Evolutionary conservation across 2,888 invertebrate species (phyloP).

Genomic region (Anodontia alba): DNA sequence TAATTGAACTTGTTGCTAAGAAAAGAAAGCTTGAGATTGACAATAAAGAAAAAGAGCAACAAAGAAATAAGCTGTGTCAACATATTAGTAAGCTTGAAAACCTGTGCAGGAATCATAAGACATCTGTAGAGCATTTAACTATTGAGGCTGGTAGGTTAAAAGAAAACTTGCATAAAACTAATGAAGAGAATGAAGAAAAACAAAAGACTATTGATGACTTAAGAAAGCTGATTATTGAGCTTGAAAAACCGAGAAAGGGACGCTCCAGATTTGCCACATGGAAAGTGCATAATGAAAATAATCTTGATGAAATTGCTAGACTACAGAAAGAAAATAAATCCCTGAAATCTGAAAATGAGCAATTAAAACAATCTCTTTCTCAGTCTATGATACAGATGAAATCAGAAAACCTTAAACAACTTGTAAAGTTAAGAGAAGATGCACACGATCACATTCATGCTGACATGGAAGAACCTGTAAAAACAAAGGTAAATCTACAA

Average conservation of each 20-base stretch:
- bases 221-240: slow-evolving; percentile 59
- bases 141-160: slow-evolving; percentile 51
- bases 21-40: slow-evolving; percentile 54
- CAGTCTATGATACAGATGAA: slow-evolving; percentile 21
- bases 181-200: slow-evolving; percentile 57
- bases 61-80: slow-evolving; percentile 57
- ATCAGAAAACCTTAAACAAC: slow-evolving; percentile 57
- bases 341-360: slow-evolving; percentile 54
- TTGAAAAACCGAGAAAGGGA: slow-evolving; percentile 54
- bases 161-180: slow-evolving; percentile 47
- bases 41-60: slow-evolving; percentile 50
- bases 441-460: neutral
- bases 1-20: slow-evolving; percentile 50
- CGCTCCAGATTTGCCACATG: neutral
- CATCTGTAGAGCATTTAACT: slow-evolving; percentile 50
- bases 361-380: slow-evolving; percentile 32
- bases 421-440: slow-evolving; percentile 54
- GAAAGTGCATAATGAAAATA: slow-evolving; percentile 12
- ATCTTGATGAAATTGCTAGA: slow-evolving; percentile 41
- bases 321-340: slow-evolving; percentile 53
- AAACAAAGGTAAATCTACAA: neutral
- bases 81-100: slow-evolving; percentile 61
- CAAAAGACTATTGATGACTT: slow-evolving; percentile 63
- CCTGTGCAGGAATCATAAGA: slow-evolving; percentile 58
- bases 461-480: neutral